These are phyloP conservation scores for Acropternis orthonyx DNA, from an alignment of 2,797 vertebrate species.

Conservation along the genomic window DNA sequence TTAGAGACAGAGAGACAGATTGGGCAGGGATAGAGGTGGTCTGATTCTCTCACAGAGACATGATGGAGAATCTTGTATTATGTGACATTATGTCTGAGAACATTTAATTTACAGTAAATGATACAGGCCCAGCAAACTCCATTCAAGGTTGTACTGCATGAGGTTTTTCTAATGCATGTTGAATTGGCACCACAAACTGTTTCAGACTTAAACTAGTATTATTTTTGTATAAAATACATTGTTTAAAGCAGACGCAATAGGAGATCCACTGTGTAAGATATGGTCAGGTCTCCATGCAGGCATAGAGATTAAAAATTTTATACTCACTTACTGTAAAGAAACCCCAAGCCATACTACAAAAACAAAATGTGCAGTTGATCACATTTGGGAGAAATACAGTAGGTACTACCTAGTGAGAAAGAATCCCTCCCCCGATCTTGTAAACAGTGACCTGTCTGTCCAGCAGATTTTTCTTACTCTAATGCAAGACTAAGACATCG, in stretches of 20 bases:
- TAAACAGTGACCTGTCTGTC: neutral
- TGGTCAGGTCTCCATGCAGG: neutral
- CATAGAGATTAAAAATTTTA: neutral
- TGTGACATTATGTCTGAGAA: neutral
- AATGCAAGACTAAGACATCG: neutral
- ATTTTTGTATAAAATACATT: neutral
- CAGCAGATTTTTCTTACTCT: neutral
- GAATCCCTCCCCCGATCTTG: accelerated
- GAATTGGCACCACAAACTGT: neutral
- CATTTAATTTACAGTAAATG: neutral
- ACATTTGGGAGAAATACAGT: neutral
- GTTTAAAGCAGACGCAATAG: neutral
- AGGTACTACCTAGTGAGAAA: neutral
- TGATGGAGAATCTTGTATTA: neutral
- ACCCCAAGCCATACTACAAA: neutral
- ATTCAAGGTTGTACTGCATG: neutral
- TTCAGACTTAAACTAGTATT: neutral
- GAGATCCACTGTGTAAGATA: neutral
- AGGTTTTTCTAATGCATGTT: neutral
- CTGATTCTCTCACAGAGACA: neutral
- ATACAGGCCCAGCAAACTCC: neutral
- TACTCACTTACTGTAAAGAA: neutral
- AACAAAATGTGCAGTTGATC: neutral
- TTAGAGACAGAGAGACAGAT: neutral
- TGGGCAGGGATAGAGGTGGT: neutral